A percentile compares a stretch with the other conserved stretches of the same genome.
Conservation (phyloP, 2,113 vertebrate species). For the Ailuropoda melanoleuca region DNA sequence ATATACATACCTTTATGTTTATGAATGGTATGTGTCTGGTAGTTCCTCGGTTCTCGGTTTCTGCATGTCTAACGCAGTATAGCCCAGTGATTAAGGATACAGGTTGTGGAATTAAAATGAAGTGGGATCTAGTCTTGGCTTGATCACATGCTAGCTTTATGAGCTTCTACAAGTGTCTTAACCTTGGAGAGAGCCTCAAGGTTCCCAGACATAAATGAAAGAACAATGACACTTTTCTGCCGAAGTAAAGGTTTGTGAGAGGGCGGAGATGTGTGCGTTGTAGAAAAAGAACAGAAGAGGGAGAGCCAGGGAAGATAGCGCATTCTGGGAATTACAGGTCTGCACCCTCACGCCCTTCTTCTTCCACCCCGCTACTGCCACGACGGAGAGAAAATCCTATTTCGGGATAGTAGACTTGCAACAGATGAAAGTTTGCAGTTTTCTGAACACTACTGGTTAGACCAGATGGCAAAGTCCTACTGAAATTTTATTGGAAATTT, state of each 20-base stretch:
- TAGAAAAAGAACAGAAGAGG: neutral
- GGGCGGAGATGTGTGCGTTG: neutral
- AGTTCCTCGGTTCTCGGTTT: neutral
- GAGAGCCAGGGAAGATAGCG: neutral
- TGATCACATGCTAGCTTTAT: neutral
- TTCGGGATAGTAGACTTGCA: neutral
- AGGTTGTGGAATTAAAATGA: neutral
- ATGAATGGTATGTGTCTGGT: neutral
- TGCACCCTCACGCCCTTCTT: too few relatives aligned
- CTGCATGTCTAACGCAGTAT: neutral
- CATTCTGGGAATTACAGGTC: neutral
- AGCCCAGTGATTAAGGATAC: neutral
- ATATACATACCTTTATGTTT: neutral
- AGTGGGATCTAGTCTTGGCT: neutral
- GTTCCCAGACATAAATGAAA: neutral
- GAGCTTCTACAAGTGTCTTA: neutral
- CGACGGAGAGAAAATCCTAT: neutral
- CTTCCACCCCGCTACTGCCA: neutral
- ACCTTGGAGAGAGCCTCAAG: neutral
- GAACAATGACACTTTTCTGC: neutral
- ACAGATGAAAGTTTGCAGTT: neutral
- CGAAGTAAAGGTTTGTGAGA: neutral
- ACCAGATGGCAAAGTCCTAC: neutral
- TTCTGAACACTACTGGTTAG: neutral
- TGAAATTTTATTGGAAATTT: constrained; percentile 25